These are phyloP conservation scores for Actinostola sp. DNA, from an alignment of 92 coral and sea anemone species.

Conservation along the genomic window DNA sequence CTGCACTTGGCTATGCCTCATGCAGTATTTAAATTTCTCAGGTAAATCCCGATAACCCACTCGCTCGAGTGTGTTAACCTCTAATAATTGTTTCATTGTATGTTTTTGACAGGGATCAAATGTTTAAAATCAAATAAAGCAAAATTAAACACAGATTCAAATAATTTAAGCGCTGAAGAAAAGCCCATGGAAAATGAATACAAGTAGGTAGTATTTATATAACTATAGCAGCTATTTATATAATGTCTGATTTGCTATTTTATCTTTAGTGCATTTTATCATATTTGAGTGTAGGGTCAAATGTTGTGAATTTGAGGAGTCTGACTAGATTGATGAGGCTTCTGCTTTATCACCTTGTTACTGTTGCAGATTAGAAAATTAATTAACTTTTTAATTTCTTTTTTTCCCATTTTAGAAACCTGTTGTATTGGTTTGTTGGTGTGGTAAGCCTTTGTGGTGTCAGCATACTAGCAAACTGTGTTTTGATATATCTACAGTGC, in stretches of 20 bases:
- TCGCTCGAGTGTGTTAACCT: neutral
- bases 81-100: neutral
- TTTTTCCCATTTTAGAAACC: slow-evolving; percentile 66
- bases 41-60: too few relatives aligned
- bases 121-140: slow-evolving; percentile 33
- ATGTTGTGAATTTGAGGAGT: too few relatives aligned
- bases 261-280: too few relatives aligned
- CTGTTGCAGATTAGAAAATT: neutral
- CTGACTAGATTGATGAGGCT: too few relatives aligned
- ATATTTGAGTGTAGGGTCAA: too few relatives aligned
- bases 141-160: neutral
- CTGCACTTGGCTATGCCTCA: too few relatives aligned
- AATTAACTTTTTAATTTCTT: neutral
- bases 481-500: slow-evolving; percentile 79
- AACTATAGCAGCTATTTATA: too few relatives aligned
- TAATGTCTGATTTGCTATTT: too few relatives aligned
- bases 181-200: slow-evolving; percentile 26
- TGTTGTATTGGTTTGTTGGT: slow-evolving; percentile 86
- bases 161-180: slow-evolving; percentile 15
- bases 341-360: too few relatives aligned
- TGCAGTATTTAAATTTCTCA: too few relatives aligned
- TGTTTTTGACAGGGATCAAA: slow-evolving; percentile 54
- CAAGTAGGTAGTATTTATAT: slow-evolving; percentile 40
- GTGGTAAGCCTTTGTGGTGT: slow-evolving; percentile 74
- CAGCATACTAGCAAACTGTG: slow-evolving; percentile 79